Evolutionary conservation across 2,113 vertebrate species (phyloP), one percentile per base, ranked within the genome.

Genomic region (Galeopterus variegatus): DNA sequence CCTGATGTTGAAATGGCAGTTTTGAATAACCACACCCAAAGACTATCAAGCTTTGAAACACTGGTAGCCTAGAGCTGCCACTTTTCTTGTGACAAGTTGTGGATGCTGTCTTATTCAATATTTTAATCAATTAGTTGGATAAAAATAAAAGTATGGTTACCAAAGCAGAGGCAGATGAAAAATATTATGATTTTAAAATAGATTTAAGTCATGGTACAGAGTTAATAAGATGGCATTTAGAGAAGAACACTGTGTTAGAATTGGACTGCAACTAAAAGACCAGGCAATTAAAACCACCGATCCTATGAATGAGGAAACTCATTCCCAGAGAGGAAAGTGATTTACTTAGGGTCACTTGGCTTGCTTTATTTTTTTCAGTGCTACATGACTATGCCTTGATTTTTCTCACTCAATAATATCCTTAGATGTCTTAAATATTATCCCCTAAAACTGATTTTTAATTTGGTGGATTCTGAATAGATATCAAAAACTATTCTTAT

Each of bases 241-340:
- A 79, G 17, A 41, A 88, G 17, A 50, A 93, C 1, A 36, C 8
- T 4, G 13, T 41, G 8, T 64, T 69, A 28, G 64, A 86, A 56
- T 65, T 60, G 36, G 2, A 36, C 3, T n/a, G 3, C 3, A 10
- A 54, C 26, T 62, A 17, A 36, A 73, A 58, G 21, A 70, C 11
- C 2, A 2, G 3, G 4, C 3, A 36, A 26, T 26, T 60, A 18
- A 60, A 73, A 54, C 17, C 0, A 0, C 19, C 1, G 1, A 52
- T n/a, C 23, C 54, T 26, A 14, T 1, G 1, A 54, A 26, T 56
- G 33, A 83, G 69, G 41, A 64, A 93, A n/a, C 1, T 18, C 48
- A 28, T 18, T 7, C 19, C 23, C n/a, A 45, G 24, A 70, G 2
- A 91, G 1, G 19, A 28, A 64, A 73, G 6, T 7, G 24, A 50